Base-by-base conservation (phyloP, 2,113 vertebrate genomes). In the Oxygymnocypris stewartii region DNA sequence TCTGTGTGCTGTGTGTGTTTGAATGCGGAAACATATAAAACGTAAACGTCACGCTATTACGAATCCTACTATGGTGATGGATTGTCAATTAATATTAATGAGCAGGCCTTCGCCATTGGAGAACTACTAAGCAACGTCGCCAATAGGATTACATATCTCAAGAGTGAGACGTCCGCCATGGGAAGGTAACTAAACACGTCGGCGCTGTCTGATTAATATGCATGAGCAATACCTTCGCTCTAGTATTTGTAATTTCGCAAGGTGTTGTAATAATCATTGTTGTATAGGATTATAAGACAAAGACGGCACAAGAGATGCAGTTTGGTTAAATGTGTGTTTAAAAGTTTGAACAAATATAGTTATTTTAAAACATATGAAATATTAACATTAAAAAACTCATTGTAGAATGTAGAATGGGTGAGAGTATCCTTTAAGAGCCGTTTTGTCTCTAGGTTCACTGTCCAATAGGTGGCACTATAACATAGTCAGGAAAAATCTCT, bases 401-500 rank as follows among this genome's bases (percentile, higher is more conserved):
- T 14, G 14, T 18, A 14, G 14, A 51, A 16, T 51, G 4, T 8
- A 6, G 13, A 51, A 20, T 20, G 54, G 7, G 51, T 57, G 16
- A 31, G 28, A 31, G 28, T 31, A 31, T 31, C 28, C 28, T 31
- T 31, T 31, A 31, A 31, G 28, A 18, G 54, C 54, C 7, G 20
- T 7, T n/a, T 25, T 14, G 49, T 40, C 8, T 75, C 31, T 54
- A 14, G 23, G 23, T 67, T 12, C n/a, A 14, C 47, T 79, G 49
- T 71, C 83, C 86, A 77, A 37, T 71, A 85, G 88, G 54, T 44
- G 83, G 61, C 83, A 85, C 69, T 87, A 44, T 85, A 77, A 44
- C 20, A 61, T n/a, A 59, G 23, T 61, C 49, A 86, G 23, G 4
- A 16, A 83, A 61, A 78, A 25, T 2, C 13, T 31, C 6, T 20